Evolutionary conservation across 30 jellyfish, hydroid and myxozoan species (phyloP).

Genomic region (Turritopsis dohrnii): DNA sequence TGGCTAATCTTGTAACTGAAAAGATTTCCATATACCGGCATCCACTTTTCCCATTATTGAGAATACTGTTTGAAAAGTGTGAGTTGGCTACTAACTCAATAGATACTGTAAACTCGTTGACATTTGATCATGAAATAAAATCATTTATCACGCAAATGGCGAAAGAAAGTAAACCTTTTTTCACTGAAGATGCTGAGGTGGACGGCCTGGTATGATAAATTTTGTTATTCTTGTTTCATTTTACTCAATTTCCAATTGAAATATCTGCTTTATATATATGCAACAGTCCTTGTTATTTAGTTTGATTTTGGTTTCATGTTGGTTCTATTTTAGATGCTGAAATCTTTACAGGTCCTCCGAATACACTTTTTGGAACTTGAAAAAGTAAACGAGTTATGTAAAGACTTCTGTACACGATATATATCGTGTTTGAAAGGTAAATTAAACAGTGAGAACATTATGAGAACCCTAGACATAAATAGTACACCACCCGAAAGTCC

Average conservation of each 20-base stretch:
- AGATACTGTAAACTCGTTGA: constrained; percentile 67
- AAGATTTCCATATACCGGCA: constrained; percentile 81
- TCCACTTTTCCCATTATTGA: constrained; percentile 80
- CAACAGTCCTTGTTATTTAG: too few species aligned
- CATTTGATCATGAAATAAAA: constrained; percentile 81
- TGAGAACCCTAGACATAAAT: constrained; percentile 82
- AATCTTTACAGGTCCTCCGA: constrained; percentile 83
- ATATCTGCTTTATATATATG: too few species aligned
- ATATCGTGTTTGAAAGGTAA: constrained; percentile 89
- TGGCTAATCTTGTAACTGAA: constrained; percentile 51
- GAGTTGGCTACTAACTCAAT: constrained; percentile 84
- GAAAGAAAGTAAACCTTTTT: constrained; percentile 76
- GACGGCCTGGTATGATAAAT: constrained; percentile 72
- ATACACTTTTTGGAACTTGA: constrained; percentile 88
- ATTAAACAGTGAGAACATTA: constrained; percentile 88
- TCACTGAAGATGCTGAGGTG: constrained; percentile 83
- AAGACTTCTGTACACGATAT: constrained; percentile 89
- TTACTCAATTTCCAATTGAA: too few species aligned
- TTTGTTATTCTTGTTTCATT: neutral
- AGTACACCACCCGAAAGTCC: constrained; percentile 71
- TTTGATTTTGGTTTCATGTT: too few species aligned
- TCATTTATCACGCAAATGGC: constrained; percentile 77
- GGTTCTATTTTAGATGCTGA: constrained; percentile 58
- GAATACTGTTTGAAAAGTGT: constrained; percentile 77
- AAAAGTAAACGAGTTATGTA: constrained; percentile 89